Base-by-base conservation (phyloP, 2,888 invertebrate genomes). In the Rhyacophila evoluta region DNA sequence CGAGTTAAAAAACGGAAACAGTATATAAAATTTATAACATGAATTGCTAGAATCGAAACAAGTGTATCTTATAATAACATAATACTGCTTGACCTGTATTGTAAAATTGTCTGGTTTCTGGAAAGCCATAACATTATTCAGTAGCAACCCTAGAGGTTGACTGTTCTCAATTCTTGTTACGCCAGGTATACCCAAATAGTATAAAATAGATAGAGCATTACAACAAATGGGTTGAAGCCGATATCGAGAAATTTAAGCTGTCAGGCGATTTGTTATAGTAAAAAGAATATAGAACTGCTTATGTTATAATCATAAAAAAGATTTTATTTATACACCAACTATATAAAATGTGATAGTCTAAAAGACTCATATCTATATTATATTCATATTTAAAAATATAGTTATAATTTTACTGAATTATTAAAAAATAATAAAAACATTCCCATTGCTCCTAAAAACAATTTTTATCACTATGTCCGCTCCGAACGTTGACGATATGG, bases 91-190 rank as follows among this genome's bases (percentile, higher is more conserved):
- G 55, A 55, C 55, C 55, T 19, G 19, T 69, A 33, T 69, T 69
- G 28, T n/a, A 5, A n/a, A 69, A 69, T 29, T 69, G 69, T 69
- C 69, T 69, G 69, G 69, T 69, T n/a, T 41, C 28, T 29, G 69
- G 28, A 69, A 69, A 28, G 69, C 15, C 69, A 33, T 69, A 69
- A 69, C 69, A 69, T 69, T 69, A 69, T 69, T 69, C 69, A 69
- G 69, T 28, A 12, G 15, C 69, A 69, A 55, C 29, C 69, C 69
- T 69, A 33, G 69, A 69, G 33, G 29, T 33, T 29, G 29, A 28
- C n/a, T 33, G 29, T 69, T 33, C 69, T n/a, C 29, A 33, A 69
- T 69, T 33, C 69, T 55, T 55, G 55, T 55, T 55, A 55, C 19
- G 19, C 19, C 55, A 55, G 55, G 55, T 55, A 55, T 55, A 8